phyloP scores from a whole-genome alignment of 2,113 vertebrate genomes.

The Macquaria australasica region DNA sequence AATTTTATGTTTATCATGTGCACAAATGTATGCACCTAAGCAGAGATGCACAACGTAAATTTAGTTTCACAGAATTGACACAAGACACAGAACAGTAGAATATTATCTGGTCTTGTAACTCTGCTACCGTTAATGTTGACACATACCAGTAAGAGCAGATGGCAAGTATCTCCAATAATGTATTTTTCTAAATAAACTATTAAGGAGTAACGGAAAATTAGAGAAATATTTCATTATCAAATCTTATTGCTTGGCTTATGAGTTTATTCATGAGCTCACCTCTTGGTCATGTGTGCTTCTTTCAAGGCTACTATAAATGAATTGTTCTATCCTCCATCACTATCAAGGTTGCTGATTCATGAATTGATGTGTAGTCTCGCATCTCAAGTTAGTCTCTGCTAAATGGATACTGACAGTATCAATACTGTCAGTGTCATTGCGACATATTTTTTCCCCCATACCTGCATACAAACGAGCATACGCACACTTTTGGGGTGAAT shows the following conservation, averaged over 20 bases:
- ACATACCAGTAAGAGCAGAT: not conserved
- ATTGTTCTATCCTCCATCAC: not conserved
- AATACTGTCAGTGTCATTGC: not conserved
- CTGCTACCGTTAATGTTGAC: not conserved
- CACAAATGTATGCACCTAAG: not conserved
- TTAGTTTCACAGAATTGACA: not conserved
- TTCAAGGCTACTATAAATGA: not conserved
- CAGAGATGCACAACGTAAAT: not conserved
- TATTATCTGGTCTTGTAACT: not conserved
- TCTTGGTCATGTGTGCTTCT: not conserved
- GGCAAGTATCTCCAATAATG: not conserved
- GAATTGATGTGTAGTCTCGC: not conserved
- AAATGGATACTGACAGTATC: not conserved
- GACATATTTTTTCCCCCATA: not conserved
- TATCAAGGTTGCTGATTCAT: not conserved
- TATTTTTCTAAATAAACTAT: not conserved
- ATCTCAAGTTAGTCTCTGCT: not conserved
- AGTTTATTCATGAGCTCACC: not conserved
- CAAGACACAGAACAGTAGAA: not conserved
- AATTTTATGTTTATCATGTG: not conserved
- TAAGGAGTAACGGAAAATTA: not conserved
- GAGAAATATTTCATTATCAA: not conserved
- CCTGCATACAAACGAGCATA: slow-evolving; percentile 6
- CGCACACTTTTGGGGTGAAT: not conserved
- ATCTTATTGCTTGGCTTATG: not conserved